phyloP scores from a whole-genome alignment of 2,888 invertebrate species.

The Gymnosoma rotundatum region DNA sequence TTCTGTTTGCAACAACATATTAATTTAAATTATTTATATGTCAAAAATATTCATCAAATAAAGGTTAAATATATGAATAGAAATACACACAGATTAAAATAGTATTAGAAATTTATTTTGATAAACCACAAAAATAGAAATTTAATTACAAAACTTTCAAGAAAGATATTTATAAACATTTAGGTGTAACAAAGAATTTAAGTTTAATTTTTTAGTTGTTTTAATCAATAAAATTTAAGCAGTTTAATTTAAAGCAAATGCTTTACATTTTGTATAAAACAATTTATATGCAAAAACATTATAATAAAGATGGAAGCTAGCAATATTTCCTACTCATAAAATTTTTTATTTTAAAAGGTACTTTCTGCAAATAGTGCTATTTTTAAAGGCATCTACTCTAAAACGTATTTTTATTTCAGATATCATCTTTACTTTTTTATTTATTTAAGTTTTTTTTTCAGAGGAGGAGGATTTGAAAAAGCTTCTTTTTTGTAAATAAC shows the following conservation, averaged over 20 bases:
- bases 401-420: no score
- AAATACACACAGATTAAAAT: conserved; percentile 1
- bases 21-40: conserved; percentile 11
- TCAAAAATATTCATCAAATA: conserved; percentile 28
- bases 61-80: not conserved
- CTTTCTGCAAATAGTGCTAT: no score
- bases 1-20: conserved; percentile 16
- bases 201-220: not conserved
- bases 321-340: no score
- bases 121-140: conserved; percentile 27
- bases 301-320: no score
- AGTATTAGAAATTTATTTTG: not conserved
- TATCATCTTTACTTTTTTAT: no score
- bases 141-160: not conserved
- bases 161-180: not conserved
- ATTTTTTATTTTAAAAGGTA: no score
- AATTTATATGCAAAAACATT: conserved; percentile 44
- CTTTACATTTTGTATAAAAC: not conserved
- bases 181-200: not conserved
- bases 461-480: no score
- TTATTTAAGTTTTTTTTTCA: no score
- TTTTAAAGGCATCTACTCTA: no score
- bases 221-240: not conserved
- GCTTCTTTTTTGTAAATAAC: no score
- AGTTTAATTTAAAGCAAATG: not conserved